Percentiles rank a stretch among this genome's conserved stretches.
Evolutionary conservation across 2,797 vertebrate genomes (phyloP).

Genomic region (Fratercula arctica): DNA sequence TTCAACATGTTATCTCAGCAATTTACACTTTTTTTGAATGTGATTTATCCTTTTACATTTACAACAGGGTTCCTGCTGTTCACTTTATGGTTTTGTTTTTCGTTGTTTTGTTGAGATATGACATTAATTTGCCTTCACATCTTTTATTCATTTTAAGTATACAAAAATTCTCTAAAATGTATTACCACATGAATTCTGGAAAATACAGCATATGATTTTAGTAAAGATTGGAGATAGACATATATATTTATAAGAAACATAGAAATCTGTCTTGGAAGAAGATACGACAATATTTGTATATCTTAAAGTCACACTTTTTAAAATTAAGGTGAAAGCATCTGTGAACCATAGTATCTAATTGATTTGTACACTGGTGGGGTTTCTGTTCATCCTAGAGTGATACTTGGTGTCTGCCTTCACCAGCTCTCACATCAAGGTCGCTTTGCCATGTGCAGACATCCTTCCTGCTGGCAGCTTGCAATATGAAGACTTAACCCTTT

Average conservation of each 20-base stretch:
- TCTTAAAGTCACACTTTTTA: not conserved
- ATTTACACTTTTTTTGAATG: conserved; percentile 2
- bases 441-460: not conserved
- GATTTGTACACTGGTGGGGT: not conserved
- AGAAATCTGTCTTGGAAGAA: not conserved
- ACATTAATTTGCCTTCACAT: conserved; percentile 46
- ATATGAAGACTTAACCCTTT: not conserved
- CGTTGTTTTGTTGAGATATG: conserved; percentile 39
- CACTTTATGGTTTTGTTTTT: conserved; percentile 61
- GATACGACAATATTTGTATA: not conserved
- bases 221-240: not conserved
- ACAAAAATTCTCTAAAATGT: conserved; percentile 13
- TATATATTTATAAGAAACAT: not conserved
- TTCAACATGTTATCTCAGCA: not conserved
- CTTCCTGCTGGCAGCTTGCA: not conserved
- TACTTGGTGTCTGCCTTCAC: not conserved
- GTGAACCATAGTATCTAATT: not conserved
- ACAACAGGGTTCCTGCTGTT: conserved; percentile 36
- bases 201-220: conserved; percentile 13
- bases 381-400: not conserved
- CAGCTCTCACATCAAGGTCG: not conserved
- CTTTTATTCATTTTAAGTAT: conserved; percentile 64
- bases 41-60: conserved; percentile 64
- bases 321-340: not conserved
- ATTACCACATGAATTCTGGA: conserved; percentile 2